phyloP scores from a whole-genome alignment of 2,888 invertebrate genomes.

The Capitulum mitella region DNA sequence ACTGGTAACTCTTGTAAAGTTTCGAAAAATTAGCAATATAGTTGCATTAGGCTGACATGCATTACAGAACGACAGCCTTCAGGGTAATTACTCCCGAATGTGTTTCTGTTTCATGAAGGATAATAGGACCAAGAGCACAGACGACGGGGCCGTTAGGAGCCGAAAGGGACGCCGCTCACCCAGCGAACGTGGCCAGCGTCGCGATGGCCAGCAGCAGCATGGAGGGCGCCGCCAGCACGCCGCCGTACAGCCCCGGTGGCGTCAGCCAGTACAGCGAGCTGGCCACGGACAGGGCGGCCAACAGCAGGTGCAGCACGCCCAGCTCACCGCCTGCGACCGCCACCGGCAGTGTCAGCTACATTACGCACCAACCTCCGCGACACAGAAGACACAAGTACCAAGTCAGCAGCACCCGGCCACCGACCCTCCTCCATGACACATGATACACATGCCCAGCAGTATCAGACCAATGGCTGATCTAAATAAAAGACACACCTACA shows the following conservation, averaged over 20 bases:
- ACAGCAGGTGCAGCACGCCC: not conserved
- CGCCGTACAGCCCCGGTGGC: slow-evolving; percentile 1
- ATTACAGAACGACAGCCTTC: too few species aligned
- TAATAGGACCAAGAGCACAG: too few species aligned
- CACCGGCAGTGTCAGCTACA: not conserved
- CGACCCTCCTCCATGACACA: not conserved
- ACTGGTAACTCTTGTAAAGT: too few species aligned
- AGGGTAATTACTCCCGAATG: not conserved
- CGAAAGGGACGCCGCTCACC: too few species aligned
- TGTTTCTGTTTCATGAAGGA: not conserved
- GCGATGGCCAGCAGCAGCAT: not conserved
- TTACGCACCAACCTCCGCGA: too few species aligned
- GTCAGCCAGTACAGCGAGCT: slow-evolving; percentile 1
- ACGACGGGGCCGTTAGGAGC: too few species aligned
- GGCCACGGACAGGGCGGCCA: not conserved
- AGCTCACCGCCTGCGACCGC: not conserved
- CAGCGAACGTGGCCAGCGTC: not conserved
- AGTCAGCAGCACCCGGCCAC: not conserved
- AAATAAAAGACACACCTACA: not conserved
- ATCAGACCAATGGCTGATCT: too few species aligned
- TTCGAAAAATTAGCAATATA: not conserved
- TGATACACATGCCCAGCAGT: too few species aligned
- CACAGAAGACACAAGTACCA: not conserved
- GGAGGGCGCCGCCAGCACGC: not conserved
- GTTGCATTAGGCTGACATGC: not conserved